A percentile compares a stretch with the other conserved stretches of the same genome.
Conservation (phyloP, 2,113 vertebrate genomes). For the Sturnira hondurensis region DNA sequence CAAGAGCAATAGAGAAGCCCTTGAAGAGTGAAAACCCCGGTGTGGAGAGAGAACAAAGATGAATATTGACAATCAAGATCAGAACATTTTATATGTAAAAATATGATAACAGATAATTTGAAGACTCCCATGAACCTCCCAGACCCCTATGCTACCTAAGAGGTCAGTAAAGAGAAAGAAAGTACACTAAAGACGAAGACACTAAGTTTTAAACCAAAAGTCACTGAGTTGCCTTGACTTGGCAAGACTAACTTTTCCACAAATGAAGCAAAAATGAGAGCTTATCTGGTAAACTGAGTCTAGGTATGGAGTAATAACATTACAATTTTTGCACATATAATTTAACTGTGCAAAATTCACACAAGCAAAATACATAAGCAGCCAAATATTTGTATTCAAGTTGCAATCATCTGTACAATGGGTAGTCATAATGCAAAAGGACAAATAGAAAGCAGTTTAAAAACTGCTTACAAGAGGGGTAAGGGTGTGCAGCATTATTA, state of each 20-base stretch:
- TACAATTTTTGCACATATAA: background rate
- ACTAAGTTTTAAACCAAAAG: background rate
- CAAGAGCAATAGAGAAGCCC: background rate
- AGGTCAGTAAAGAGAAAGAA: background rate
- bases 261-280: background rate
- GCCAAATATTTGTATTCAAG: background rate
- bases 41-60: background rate
- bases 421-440: background rate
- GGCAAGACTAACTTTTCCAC: background rate
- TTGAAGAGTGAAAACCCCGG: background rate
- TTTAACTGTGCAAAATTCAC: background rate
- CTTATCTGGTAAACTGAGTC: background rate
- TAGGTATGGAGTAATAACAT: background rate
- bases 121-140: background rate
- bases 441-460: background rate
- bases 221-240: background rate
- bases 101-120: background rate
- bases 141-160: background rate
- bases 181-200: background rate
- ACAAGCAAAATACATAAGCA: background rate
- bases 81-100: background rate
- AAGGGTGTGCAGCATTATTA: background rate
- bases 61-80: background rate
- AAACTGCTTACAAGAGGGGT: background rate
- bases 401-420: background rate